Conservation (phyloP, 2,113 vertebrate genomes). For the Acanthisitta chloris region DNA sequence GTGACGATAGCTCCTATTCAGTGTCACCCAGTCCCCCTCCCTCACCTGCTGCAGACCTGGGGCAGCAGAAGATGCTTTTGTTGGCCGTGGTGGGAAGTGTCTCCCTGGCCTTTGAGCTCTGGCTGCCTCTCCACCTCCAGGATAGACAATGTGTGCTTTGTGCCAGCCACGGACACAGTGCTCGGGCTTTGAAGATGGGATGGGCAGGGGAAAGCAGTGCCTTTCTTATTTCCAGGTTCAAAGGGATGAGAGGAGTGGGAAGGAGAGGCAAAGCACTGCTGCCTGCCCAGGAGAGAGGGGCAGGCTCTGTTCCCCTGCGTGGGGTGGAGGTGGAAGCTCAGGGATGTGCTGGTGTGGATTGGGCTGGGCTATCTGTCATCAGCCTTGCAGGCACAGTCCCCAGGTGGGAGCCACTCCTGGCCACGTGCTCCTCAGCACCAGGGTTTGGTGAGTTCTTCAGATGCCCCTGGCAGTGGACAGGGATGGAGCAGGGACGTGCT, state of each 20-base stretch:
- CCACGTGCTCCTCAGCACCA: background rate
- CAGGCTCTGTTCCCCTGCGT: rapidly evolving
- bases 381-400: background rate
- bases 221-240: conserved; percentile 15
- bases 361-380: background rate
- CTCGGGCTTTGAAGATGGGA: conserved; percentile 43
- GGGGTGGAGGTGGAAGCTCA: background rate
- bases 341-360: background rate
- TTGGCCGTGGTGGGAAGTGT: conserved; percentile 12
- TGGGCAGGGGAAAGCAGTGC: background rate
- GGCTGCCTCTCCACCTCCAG: background rate
- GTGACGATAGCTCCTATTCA: conserved; percentile 80
- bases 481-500: background rate
- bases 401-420: background rate
- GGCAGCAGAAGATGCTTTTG: conserved; percentile 43
- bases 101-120: conserved; percentile 1
- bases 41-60: background rate
- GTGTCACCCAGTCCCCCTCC: conserved; percentile 2
- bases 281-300: background rate
- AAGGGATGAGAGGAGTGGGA: background rate
- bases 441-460: background rate
- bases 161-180: conserved; percentile 21
- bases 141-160: conserved; percentile 75
- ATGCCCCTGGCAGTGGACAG: background rate
- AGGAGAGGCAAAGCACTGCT: background rate